Evolutionary conservation across 1,140 invertebrate species (phyloP).

Genomic region (Drosophila orosa): DNA sequence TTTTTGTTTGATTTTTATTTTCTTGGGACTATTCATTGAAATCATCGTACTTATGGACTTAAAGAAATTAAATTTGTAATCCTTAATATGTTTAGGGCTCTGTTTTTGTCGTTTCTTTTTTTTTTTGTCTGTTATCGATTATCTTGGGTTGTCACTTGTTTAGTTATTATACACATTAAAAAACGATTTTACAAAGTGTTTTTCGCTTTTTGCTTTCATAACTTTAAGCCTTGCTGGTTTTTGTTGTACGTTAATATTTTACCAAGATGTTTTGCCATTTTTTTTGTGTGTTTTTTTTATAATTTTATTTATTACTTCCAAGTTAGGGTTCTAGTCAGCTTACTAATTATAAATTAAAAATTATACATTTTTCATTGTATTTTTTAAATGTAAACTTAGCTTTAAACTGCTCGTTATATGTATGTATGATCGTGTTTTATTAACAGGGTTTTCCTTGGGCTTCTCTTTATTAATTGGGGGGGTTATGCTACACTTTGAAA

Average conservation of each 20-base stretch:
- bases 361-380: slow-evolving; percentile 68
- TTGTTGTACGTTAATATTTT: slow-evolving; percentile 34
- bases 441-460: slow-evolving; percentile 51
- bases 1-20: slow-evolving; percentile 28
- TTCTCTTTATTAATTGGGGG: slow-evolving; percentile 4
- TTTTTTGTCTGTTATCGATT: slow-evolving; percentile 20
- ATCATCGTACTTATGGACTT: slow-evolving; percentile 69
- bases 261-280: slow-evolving; percentile 57
- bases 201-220: slow-evolving; percentile 42
- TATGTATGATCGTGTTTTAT: slow-evolving; percentile 56
- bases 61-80: slow-evolving; percentile 63
- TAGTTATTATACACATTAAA: slow-evolving; percentile 69
- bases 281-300: slow-evolving; percentile 46
- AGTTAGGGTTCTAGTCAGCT: slow-evolving; percentile 57
- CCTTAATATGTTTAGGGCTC: slow-evolving; percentile 57
- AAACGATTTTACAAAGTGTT: slow-evolving; percentile 78
- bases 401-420: slow-evolving; percentile 60
- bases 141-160: slow-evolving; percentile 44
- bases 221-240: slow-evolving; percentile 55
- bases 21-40: slow-evolving; percentile 50
- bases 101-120: slow-evolving; percentile 8
- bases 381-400: slow-evolving; percentile 69
- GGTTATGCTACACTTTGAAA: slow-evolving; percentile 54
- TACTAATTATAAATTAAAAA: slow-evolving; percentile 73
- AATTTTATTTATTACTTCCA: slow-evolving; percentile 28